Evolutionary conservation across 2,888 invertebrate genomes (phyloP).

Genomic region (Harpagoxenus sublaevis): DNA sequence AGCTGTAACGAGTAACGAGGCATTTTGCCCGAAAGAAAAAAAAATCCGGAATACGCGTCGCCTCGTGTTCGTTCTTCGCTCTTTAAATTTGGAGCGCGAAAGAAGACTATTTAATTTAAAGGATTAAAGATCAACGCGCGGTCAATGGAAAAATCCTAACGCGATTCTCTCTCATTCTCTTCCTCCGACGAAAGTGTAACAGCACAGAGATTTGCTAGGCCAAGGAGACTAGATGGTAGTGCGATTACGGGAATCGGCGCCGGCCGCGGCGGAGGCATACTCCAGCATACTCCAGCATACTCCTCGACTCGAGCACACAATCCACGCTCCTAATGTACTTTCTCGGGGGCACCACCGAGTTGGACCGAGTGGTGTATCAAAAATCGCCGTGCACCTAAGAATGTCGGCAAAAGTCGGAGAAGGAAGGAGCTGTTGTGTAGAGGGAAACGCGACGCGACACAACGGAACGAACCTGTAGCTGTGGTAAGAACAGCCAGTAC

Average conservation of each 20-base stretch:
- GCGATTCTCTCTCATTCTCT: slow-evolving; percentile 6
- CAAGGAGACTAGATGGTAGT: slow-evolving; percentile 13
- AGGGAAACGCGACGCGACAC: slow-evolving; percentile 17
- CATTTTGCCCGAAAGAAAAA: not conserved
- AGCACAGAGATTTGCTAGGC: slow-evolving; percentile 64
- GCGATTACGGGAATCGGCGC: slow-evolving; percentile 42
- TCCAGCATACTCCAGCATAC: not conserved
- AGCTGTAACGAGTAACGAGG: too few relatives aligned
- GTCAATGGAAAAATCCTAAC: not conserved
- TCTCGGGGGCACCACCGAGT: slow-evolving; percentile 50
- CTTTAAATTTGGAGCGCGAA: slow-evolving; percentile 1
- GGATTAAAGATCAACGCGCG: not conserved
- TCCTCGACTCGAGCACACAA: slow-evolving; percentile 25
- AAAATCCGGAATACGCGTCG: not conserved
- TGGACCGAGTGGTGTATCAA: slow-evolving; percentile 41
- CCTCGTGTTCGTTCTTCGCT: not conserved
- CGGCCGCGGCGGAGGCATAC: slow-evolving; percentile 21
- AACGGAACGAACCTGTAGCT: not conserved
- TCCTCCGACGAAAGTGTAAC: slow-evolving; percentile 72
- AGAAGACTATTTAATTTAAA: not conserved
- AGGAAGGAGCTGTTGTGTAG: slow-evolving; percentile 19
- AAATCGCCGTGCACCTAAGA: slow-evolving; percentile 24
- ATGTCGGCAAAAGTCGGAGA: slow-evolving; percentile 40
- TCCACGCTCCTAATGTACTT: slow-evolving; percentile 5
- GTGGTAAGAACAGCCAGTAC: slow-evolving; percentile 54